Percentiles rank a stretch among this genome's conserved stretches.
Conservation (phyloP, 2,888 invertebrate species). For the Plebejus anna region DNA sequence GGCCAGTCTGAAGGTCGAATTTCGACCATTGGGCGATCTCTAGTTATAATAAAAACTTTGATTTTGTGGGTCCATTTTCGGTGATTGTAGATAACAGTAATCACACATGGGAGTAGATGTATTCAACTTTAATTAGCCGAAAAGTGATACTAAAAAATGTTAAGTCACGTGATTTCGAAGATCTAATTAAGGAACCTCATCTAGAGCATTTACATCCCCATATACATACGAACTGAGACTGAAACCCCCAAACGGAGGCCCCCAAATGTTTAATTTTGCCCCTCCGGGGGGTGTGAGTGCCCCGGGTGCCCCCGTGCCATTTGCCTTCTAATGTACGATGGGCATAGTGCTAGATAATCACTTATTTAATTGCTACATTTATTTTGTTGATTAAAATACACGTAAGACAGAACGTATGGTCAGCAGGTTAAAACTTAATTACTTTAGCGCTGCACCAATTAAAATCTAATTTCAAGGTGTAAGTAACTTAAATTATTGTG, state of each 20-base stretch:
- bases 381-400: slow-evolving; percentile 77
- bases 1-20: too few species aligned
- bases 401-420: slow-evolving; percentile 42
- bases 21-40: too few species aligned
- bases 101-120: neutral
- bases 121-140: neutral
- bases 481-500: neutral
- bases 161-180: neutral
- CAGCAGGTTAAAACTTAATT: slow-evolving; percentile 21
- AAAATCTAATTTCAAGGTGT: neutral
- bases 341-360: slow-evolving; percentile 75
- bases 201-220: slow-evolving; percentile 22
- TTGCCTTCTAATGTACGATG: slow-evolving; percentile 70
- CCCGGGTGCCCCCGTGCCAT: slow-evolving; percentile 44
- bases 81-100: neutral
- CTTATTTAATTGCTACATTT: slow-evolving; percentile 77
- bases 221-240: slow-evolving; percentile 50
- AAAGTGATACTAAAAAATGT: neutral
- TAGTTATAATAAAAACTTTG: too few species aligned
- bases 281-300: slow-evolving; percentile 47
- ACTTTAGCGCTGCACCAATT: neutral
- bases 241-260: slow-evolving; percentile 61
- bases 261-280: slow-evolving; percentile 76
- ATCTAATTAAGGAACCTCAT: slow-evolving; percentile 25
- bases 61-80: neutral